Evolutionary conservation across 2,113 vertebrate genomes (phyloP).

Genomic region (Lagenorhynchus albirostris): DNA sequence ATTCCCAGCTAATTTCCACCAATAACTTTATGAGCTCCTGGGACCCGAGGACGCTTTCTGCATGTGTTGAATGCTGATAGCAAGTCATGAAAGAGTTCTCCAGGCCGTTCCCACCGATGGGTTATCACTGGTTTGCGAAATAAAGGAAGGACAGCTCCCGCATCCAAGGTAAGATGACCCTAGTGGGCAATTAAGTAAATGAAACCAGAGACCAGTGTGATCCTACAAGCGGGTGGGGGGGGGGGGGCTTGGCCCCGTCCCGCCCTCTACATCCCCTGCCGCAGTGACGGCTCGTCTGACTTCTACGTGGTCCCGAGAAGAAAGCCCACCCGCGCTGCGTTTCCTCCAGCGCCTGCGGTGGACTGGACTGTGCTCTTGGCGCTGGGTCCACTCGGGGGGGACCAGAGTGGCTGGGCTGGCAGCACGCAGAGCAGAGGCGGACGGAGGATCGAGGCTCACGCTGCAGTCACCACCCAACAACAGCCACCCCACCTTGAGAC

Average conservation of each 20-base stretch:
- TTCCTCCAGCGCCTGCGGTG: rapidly evolving
- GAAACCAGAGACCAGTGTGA: not conserved
- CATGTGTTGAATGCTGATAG: rapidly evolving
- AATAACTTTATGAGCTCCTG: rapidly evolving
- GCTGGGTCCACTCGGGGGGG: too few relatives aligned
- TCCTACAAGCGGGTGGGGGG: too few relatives aligned
- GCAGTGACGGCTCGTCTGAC: rapidly evolving
- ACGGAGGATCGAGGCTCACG: rapidly evolving
- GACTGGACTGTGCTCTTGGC: rapidly evolving
- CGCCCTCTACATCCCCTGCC: rapidly evolving
- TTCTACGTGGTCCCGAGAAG: rapidly evolving
- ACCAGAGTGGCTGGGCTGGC: not conserved
- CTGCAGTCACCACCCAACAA: rapidly evolving
- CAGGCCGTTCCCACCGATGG: rapidly evolving
- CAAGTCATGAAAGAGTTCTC: too few relatives aligned
- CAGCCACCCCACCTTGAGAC: not conserved
- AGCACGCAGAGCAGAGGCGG: not conserved
- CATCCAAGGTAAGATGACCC: rapidly evolving
- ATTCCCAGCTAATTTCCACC: not conserved
- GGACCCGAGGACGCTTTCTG: rapidly evolving
- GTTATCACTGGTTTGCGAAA: too few relatives aligned
- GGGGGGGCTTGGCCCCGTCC: not conserved
- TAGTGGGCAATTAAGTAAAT: rapidly evolving
- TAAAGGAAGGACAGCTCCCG: too few relatives aligned
- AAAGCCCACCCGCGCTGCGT: rapidly evolving